These are phyloP conservation scores for Macropodus opercularis DNA, from an alignment of 2,797 vertebrate species.

Conservation along the genomic window DNA sequence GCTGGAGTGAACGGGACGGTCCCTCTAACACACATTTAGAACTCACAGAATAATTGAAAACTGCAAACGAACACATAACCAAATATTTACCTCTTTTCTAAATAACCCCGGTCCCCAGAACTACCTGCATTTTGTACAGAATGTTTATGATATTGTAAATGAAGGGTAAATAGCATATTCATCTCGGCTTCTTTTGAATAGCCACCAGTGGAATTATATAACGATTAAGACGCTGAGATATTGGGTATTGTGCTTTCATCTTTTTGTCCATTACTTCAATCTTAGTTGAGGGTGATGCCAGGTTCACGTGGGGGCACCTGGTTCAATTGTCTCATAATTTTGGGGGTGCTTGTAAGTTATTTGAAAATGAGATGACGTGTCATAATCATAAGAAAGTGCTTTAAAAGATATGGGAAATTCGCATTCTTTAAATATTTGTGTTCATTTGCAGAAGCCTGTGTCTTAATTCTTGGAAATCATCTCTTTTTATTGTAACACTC, in stretches of 20 bases:
- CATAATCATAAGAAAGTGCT: constrained; percentile 80
- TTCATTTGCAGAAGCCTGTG: constrained; percentile 86
- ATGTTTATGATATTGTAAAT: constrained; percentile 90
- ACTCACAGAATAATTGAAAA: constrained; percentile 70
- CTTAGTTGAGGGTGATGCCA: constrained; percentile 78
- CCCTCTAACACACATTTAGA: constrained; percentile 90
- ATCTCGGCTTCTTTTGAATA: constrained; percentile 73
- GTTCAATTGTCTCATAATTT: constrained; percentile 71
- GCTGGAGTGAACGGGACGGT: constrained; percentile 96
- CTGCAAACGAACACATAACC: constrained; percentile 83
- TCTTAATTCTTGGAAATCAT: constrained; percentile 78
- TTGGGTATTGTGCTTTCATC: constrained; percentile 85
- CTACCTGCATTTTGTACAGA: constrained; percentile 91
- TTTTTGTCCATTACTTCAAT: constrained; percentile 76
- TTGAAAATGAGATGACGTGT: constrained; percentile 78
- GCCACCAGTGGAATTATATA: constrained; percentile 76
- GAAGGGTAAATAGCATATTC: constrained; percentile 82
- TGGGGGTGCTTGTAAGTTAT: constrained; percentile 75
- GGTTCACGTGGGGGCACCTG: constrained; percentile 71
- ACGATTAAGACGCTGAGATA: constrained; percentile 79
- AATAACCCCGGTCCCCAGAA: constrained; percentile 77
- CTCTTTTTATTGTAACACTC: constrained; percentile 85
- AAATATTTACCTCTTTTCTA: constrained; percentile 89
- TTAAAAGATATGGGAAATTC: constrained; percentile 76
- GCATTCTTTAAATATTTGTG: constrained; percentile 84